Evolutionary conservation across 2,797 vertebrate genomes (phyloP).

Genomic region (Alfaro cultratus): DNA sequence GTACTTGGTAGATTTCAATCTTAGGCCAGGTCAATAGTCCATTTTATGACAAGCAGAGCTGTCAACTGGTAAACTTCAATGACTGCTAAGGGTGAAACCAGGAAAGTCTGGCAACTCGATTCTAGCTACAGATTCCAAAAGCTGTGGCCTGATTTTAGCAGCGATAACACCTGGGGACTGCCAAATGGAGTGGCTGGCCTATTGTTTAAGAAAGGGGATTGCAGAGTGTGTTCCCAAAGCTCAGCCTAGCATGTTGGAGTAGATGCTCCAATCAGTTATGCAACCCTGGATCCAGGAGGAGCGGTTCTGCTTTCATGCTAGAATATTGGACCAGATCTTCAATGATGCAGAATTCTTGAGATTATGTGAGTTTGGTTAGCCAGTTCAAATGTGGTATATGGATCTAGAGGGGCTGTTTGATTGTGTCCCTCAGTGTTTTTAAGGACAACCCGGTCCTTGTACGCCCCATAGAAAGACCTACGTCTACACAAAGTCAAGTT

Average conservation of each 20-base stretch:
- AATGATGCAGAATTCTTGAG: neutral
- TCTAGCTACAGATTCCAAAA: neutral
- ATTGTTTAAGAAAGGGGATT: neutral
- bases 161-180: neutral
- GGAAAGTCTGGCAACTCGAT: neutral
- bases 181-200: neutral
- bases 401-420: neutral
- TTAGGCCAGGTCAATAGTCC: neutral
- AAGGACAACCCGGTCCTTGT: neutral
- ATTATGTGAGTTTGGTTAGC: neutral
- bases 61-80: no score
- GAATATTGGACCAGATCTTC: neutral
- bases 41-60: neutral
- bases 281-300: neutral
- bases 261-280: neutral
- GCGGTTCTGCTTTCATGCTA: neutral
- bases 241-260: neutral
- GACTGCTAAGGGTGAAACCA: no score
- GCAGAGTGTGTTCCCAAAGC: no score
- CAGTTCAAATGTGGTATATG: neutral
- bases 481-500: neutral
- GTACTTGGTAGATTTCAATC: neutral
- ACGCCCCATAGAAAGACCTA: neutral
- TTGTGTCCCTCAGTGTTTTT: neutral
- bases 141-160: neutral